These are phyloP conservation scores for Struthio camelus DNA, from an alignment of 2,113 vertebrate genomes.

Conservation along the genomic window DNA sequence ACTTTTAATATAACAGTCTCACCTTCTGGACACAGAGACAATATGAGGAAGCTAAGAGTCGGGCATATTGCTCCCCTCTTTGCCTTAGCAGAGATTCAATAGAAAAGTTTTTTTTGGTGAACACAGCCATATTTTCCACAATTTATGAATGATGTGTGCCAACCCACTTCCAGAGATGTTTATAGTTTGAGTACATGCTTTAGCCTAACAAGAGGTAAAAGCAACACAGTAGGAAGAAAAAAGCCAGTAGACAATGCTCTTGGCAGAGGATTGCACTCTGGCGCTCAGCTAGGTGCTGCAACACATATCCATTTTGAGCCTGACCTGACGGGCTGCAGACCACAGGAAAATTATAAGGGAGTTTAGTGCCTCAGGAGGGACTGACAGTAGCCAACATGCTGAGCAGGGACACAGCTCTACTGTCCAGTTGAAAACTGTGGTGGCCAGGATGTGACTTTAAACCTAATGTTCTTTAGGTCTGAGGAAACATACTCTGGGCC, in stretches of 20 bases:
- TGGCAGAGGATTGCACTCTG: neutral
- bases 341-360: neutral
- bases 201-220: neutral
- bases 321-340: neutral
- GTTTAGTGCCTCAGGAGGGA: neutral
- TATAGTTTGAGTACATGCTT: neutral
- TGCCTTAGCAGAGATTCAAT: neutral
- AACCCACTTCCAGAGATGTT: neutral
- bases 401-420: neutral
- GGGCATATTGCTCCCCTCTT: neutral
- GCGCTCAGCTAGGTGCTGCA: neutral
- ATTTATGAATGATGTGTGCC: neutral
- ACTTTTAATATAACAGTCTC: neutral
- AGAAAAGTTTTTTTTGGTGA: neutral
- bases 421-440: neutral
- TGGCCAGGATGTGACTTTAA: neutral
- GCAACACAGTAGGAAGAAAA: neutral
- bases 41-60: neutral
- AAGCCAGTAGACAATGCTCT: neutral
- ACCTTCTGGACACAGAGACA: rapidly evolving
- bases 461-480: neutral
- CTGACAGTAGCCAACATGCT: neutral
- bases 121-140: neutral
- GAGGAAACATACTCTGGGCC: neutral
- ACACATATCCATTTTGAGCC: neutral